Percentiles rank a stretch among this genome's conserved stretches.
These are phyloP conservation scores for Hippopotamus amphibius DNA, from an alignment of 2,113 vertebrate species.

Conservation along the genomic window DNA sequence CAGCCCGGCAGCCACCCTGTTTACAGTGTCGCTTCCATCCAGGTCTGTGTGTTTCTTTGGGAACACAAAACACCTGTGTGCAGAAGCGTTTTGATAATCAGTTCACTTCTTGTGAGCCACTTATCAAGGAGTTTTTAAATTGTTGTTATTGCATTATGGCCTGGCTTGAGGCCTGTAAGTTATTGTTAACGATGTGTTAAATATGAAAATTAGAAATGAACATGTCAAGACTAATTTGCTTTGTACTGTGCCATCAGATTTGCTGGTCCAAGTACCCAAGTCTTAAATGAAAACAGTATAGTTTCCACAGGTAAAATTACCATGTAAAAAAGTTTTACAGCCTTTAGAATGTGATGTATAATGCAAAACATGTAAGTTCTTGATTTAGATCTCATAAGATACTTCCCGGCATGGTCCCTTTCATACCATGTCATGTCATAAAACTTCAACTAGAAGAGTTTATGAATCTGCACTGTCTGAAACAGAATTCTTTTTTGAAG, in stretches of 20 bases:
- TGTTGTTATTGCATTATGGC: background rate
- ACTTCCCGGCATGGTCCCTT: background rate
- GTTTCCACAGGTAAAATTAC: background rate
- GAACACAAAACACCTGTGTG: background rate
- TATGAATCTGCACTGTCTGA: background rate
- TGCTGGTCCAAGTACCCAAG: background rate
- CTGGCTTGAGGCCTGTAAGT: background rate
- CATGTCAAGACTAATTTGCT: slow-evolving; percentile 1
- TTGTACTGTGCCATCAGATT: background rate
- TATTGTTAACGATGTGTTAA: background rate
- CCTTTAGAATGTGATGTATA: slow-evolving; percentile 32
- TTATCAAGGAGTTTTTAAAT: background rate
- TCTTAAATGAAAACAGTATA: slow-evolving; percentile 2
- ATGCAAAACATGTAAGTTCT: background rate
- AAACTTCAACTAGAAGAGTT: background rate
- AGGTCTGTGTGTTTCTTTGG: background rate
- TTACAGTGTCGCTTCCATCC: background rate
- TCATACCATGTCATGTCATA: background rate
- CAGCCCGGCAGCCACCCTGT: background rate
- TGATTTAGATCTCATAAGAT: background rate
- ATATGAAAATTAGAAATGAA: slow-evolving; percentile 40
- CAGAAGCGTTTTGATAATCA: slow-evolving; percentile 2
- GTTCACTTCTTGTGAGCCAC: background rate
- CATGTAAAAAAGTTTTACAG: background rate
- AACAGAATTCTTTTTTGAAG: background rate